phyloP scores from a whole-genome alignment of 2,113 vertebrate species.

The Eurystomus gularis region DNA sequence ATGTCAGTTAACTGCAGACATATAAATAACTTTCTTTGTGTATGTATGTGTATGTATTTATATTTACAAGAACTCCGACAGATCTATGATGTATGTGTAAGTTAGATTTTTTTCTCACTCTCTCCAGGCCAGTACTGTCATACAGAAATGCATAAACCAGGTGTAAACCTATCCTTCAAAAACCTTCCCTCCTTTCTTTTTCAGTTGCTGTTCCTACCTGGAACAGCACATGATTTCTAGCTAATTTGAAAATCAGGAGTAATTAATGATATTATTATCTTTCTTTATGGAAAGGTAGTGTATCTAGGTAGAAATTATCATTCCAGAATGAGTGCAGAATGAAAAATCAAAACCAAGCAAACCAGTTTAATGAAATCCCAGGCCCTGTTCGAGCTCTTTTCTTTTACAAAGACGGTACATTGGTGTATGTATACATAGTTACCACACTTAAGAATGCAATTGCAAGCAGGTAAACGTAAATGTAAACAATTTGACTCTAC shows the following conservation, averaged over 20 bases:
- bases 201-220: background rate
- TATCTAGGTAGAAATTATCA: background rate
- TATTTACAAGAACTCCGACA: background rate
- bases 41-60: background rate
- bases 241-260: background rate
- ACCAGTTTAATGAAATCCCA: background rate
- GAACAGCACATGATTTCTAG: background rate
- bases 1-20: background rate
- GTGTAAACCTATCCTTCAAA: background rate
- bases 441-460: background rate
- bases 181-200: background rate
- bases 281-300: background rate
- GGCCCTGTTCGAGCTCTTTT: background rate
- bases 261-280: background rate
- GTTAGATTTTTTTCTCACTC: background rate
- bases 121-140: background rate
- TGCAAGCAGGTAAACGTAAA: background rate
- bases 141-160: background rate
- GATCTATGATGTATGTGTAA: rapidly evolving
- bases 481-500: background rate
- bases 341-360: background rate
- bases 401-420: background rate
- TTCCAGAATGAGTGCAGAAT: background rate
- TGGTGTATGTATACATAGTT: rapidly evolving
- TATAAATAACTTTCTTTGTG: background rate